Base-by-base conservation (phyloP, 2,888 invertebrate genomes). In the Bombyx huttoni region DNA sequence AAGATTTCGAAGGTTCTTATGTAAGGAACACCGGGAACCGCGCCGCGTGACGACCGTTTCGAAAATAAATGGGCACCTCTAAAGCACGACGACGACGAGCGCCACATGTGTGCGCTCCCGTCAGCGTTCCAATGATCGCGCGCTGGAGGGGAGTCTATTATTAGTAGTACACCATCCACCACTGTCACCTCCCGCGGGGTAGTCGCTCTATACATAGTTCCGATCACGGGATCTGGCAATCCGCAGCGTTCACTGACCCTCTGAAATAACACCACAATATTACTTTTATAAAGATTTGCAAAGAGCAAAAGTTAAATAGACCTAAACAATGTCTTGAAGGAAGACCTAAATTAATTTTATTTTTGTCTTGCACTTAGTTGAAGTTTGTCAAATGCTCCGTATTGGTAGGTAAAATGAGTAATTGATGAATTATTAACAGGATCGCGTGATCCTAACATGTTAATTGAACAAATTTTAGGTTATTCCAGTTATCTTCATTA, bases 101-200 rank as follows among this genome's bases (percentile, higher is more conserved):
- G 81, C 83, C 85, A 86, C 84, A 85, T 85, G 85, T 85, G 86
- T 80, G 78, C 77, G 75, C 78, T 73, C 80, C 76, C 80, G 78
- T 70, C 80, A 67, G 74, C 80, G 77, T 70, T 68, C 75, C 80
- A 72, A 71, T 72, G 75, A 66, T 68, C 78, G 78, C 75, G 69
- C 81, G 73, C 83, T 85, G 86, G 87, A 84, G 85, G 88, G 86
- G 87, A 84, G 84, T 73, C 85, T 87, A 87, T 85, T 86, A 87
- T 85, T 88, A 86, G 86, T 85, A 66, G 73, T 67, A 75, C 80
- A 82, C 82, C 86, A 85, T 86, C 86, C 80, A 88, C 87, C 86
- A 85, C 85, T 85, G 87, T 86, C 87, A 86, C 87, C 87, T 88
- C 87, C 87, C 86, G 87, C 86, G 71, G 85, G 86, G 86, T 84